Base-by-base conservation (phyloP, 2,113 vertebrate species). In the Platysteira castanea region DNA sequence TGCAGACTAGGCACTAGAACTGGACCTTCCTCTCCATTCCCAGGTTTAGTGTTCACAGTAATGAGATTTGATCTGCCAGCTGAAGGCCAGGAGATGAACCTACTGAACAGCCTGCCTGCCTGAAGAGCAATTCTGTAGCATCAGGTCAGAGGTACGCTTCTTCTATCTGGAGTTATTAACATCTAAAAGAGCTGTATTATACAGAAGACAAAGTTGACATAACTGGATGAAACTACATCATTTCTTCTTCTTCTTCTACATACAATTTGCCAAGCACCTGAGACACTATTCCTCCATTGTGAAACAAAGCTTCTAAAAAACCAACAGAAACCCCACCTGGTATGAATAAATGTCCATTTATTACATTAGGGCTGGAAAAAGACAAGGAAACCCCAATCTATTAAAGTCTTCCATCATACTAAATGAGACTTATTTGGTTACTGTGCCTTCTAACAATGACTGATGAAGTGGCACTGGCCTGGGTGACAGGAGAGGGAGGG, bases 151-250 rank as follows among this genome's bases (percentile, higher is more conserved):
- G 95, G 93, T 91, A 42, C 80, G 23, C 87, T 96, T 70, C 93
- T 96, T 93, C 77, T 95, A 81, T 92, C 89, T 92, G 85, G 86
- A 93, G 70, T 93, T 94, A 95, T 84, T 90, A 95, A 91, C 80
- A 69, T 16, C 91, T 89, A 81, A 96, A 93, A 95, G 84, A 92
- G 89, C 50, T 97, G 94, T 92, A 96, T 95, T 89, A 83, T 93
- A 96, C 94, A 96, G 81, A 95, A 96, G 95, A 95, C 87, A 97
- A 97, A 91, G 91, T 70, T 91, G 86, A 94, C 91, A 89, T 91
- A 91, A 96, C 88, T 65, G 94, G 96, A 94, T 97, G 95, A 81
- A 87, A 87, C 88, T 76, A 97, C 96, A 88, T 93, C 4, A 70
- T 90, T 87, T 94, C 95, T 87, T 92, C 94, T 95, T 96, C 89